Evolutionary conservation across 2,797 vertebrate genomes (phyloP).

Genomic region (Melanotaenia nigrans): DNA sequence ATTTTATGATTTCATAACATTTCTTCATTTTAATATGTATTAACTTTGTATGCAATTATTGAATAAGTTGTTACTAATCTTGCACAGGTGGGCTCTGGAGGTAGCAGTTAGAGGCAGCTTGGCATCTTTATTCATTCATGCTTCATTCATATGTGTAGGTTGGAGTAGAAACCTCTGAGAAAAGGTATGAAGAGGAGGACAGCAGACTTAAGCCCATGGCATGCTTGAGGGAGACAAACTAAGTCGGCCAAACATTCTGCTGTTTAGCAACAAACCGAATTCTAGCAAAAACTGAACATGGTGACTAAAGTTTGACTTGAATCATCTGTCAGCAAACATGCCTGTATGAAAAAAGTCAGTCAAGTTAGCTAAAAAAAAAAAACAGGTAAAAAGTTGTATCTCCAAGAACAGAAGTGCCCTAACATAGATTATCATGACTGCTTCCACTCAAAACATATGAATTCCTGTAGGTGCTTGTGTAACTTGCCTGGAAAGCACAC

Average conservation of each 20-base stretch:
- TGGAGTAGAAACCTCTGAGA: neutral
- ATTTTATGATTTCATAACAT: neutral
- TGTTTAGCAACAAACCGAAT: neutral
- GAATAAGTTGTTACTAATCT: neutral
- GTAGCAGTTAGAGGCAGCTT: neutral
- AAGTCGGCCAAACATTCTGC: neutral
- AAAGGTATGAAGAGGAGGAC: neutral
- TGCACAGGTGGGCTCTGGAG: neutral
- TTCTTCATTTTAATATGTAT: neutral
- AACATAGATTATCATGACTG: neutral
- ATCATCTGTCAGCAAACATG: neutral
- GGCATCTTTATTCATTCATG: neutral
- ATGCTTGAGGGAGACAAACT: neutral
- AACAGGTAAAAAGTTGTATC: neutral
- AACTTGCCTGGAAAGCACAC: too few relatives aligned
- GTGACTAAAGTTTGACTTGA: neutral
- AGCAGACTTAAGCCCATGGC: neutral
- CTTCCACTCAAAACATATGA: neutral
- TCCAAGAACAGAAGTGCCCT: neutral
- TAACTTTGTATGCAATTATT: neutral
- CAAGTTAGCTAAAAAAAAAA: neutral
- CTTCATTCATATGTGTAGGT: neutral
- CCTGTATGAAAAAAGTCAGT: neutral
- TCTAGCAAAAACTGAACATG: neutral
- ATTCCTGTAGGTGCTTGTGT: neutral